Evolutionary conservation across 2,797 vertebrate genomes (phyloP), one percentile per base, ranked within the genome.

Genomic region (Anguilla anguilla): DNA sequence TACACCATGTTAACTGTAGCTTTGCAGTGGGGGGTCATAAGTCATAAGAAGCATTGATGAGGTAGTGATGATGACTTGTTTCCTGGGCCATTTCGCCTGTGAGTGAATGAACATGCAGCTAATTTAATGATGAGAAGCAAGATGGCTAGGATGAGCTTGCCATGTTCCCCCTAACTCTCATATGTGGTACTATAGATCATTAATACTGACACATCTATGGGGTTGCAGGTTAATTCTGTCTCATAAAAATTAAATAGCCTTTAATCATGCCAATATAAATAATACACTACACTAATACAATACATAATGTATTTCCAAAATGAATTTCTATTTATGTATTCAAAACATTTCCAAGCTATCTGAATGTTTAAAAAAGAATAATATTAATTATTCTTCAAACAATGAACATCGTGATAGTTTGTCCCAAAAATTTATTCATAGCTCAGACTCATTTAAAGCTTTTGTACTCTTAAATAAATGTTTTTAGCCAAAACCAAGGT

Each of bases 21-120:
- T 69, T 69, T 69, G 10, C 6, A 69, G 64, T 28, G 64, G 19
- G 64, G 7, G n/a, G 7, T n/a, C 64, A 7, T 69, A n/a, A 69
- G n/a, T 69, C n/a, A 69, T 69, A n/a, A 69, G 64, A 69, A 69
- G 64, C 64, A 69, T 10, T 69, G n/a, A 69, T 28, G 64, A 69
- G 64, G 64, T 28, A 28, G 64, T 28, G 6, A 9, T 69, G 7
- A 6, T 69, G n/a, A 69, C 25, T 69, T 69, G 7, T 6, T n/a
- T n/a, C n/a, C 64, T n/a, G n/a, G 61, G 64, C n/a, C n/a, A n/a
- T 69, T 69, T n/a, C 57, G 17, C 17, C 25, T 69, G 6, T n/a
- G n/a, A 69, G 25, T 7, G 64, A 28, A 69, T 69, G 64, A 69
- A 69, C 64, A 69, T 19, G 57, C 15, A 15, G n/a, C 4, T n/a